A percentile compares a stretch with the other conserved stretches of the same genome.
Conservation (phyloP, 2,888 invertebrate species). For the Epiblema foenella region DNA sequence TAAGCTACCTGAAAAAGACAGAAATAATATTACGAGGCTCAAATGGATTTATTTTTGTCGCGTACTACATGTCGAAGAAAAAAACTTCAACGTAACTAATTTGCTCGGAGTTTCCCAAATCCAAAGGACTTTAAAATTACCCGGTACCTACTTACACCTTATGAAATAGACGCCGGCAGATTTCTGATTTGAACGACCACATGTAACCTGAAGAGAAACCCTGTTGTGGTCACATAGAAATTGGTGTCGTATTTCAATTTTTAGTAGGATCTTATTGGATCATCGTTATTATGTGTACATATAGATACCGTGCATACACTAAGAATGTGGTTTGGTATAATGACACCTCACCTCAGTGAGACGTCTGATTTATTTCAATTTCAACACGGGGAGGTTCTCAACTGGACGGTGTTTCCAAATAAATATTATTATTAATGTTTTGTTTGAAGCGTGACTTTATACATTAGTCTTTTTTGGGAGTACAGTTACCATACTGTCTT, state of each 20-base stretch:
- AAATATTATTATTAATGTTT: not conserved
- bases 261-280: conserved; percentile 17
- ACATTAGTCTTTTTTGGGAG: not conserved
- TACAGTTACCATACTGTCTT: too few relatives aligned
- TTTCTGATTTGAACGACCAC: conserved; percentile 30
- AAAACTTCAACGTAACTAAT: not conserved
- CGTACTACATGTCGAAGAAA: not conserved
- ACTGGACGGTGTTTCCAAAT: not conserved
- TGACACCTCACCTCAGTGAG: not conserved
- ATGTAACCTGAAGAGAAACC: conserved; percentile 25
- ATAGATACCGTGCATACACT: not conserved
- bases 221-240: conserved; percentile 23
- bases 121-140: not conserved
- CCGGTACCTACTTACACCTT: not conserved
- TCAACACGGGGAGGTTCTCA: not conserved
- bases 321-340: conserved; percentile 20
- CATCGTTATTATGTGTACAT: conserved; percentile 5
- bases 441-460: not conserved
- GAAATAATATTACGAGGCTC: not conserved
- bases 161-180: not conserved
- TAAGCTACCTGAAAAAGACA: not conserved
- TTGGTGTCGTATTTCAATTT: conserved; percentile 28
- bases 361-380: not conserved
- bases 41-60: not conserved
- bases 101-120: not conserved